A percentile compares a stretch with the other conserved stretches of the same genome.
phyloP scores from a whole-genome alignment of 37 sponge, comb jelly and placozoan genomes.

The Tethya wilhelma region DNA sequence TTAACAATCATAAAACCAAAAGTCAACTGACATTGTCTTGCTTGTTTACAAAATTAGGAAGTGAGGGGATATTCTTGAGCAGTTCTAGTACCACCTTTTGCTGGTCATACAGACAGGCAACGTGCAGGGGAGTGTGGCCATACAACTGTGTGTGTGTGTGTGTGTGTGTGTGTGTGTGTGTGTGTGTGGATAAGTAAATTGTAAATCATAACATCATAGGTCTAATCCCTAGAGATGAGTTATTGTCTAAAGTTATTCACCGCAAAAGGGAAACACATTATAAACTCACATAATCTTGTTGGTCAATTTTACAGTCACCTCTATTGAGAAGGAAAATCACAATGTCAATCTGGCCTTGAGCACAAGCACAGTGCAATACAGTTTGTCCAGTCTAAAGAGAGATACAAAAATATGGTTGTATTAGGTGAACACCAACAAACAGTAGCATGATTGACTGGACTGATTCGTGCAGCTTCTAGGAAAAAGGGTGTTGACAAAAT shows the following conservation, averaged over 20 bases:
- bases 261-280: not conserved
- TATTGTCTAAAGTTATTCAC: not conserved
- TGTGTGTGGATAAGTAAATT: too few species aligned
- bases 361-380: constrained; percentile 61
- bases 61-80: constrained; percentile 14
- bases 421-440: too few species aligned
- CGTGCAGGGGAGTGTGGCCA: constrained; percentile 65
- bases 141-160: constrained; percentile 28
- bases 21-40: not conserved
- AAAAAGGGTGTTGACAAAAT: too few species aligned
- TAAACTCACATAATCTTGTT: constrained; percentile 14
- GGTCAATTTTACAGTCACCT: not conserved
- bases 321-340: constrained; percentile 40
- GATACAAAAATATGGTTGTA: too few species aligned
- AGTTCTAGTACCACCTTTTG: constrained; percentile 35
- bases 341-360: constrained; percentile 48
- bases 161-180: too few species aligned
- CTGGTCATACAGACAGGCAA: constrained; percentile 70
- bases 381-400: constrained; percentile 59
- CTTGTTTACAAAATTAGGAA: not conserved
- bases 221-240: not conserved
- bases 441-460: too few species aligned
- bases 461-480: too few species aligned
- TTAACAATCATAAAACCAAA: not conserved
- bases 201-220: too few species aligned